phyloP scores from a whole-genome alignment of 1,140 invertebrate genomes.

The Drosophila grimshawi region DNA sequence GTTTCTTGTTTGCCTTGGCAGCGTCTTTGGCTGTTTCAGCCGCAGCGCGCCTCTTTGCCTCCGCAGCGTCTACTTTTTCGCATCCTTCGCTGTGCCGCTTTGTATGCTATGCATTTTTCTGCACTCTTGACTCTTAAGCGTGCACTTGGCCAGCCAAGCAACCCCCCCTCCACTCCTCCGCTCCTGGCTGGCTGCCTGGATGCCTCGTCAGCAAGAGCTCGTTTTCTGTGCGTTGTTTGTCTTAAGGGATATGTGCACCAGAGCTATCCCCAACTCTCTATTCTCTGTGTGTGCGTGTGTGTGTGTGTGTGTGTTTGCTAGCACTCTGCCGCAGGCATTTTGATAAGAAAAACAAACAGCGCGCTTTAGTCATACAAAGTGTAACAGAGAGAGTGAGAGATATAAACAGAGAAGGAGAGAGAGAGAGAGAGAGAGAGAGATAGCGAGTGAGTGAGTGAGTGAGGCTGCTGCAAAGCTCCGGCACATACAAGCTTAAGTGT shows the following conservation, averaged over 20 bases:
- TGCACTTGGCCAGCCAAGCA: constrained; percentile 72
- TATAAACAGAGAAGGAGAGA: not conserved
- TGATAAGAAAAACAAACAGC: constrained; percentile 81
- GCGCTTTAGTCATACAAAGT: constrained; percentile 37
- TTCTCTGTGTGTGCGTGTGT: constrained; percentile 22
- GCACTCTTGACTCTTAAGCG: constrained; percentile 80
- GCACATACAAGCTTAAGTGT: constrained; percentile 69
- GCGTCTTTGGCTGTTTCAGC: constrained; percentile 46
- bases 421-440: constrained; percentile 2
- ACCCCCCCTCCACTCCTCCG: constrained; percentile 6
- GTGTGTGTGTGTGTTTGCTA: constrained; percentile 59
- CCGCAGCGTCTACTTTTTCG: constrained; percentile 1
- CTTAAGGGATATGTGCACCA: constrained; percentile 76
- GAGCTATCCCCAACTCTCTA: constrained; percentile 4
- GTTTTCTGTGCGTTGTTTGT: constrained; percentile 76
- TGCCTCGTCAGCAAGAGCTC: constrained; percentile 52
- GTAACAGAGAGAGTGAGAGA: constrained; percentile 7
- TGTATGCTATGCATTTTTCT: constrained; percentile 81
- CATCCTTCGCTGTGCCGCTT: constrained; percentile 35
- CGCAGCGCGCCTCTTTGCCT: not conserved
- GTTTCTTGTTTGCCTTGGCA: constrained; percentile 73
- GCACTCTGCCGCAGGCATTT: constrained; percentile 79
- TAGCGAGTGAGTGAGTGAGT: not conserved
- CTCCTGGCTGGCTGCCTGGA: constrained; percentile 11
- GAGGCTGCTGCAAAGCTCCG: constrained; percentile 1